Evolutionary conservation across 2,113 vertebrate species (phyloP).

Genomic region (Rhombomys opimus): DNA sequence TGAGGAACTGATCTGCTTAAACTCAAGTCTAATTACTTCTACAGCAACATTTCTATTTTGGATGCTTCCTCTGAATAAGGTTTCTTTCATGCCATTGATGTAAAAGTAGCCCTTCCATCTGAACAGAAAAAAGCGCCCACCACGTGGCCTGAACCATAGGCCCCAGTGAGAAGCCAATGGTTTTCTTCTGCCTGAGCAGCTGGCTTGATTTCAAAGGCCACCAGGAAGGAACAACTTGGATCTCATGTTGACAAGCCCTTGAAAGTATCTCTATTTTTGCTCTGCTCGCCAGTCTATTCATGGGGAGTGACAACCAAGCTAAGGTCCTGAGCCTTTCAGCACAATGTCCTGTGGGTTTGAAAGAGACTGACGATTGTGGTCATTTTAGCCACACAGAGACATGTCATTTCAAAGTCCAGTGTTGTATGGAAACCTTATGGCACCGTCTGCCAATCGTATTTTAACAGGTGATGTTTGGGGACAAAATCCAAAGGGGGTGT

Average conservation of each 20-base stretch:
- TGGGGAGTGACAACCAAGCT: neutral
- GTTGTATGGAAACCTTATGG: neutral
- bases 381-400: neutral
- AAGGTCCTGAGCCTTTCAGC: neutral
- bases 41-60: conserved; percentile 84
- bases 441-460: neutral
- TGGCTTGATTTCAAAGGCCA: conserved; percentile 79
- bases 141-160: neutral
- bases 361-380: neutral
- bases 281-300: neutral
- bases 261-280: conserved; percentile 35
- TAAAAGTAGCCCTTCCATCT: conserved; percentile 9
- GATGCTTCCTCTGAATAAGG: conserved; percentile 76
- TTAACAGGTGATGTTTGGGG: neutral
- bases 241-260: conserved; percentile 60
- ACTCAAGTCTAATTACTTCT: conserved; percentile 86
- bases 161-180: conserved; percentile 73
- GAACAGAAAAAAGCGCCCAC: conserved; percentile 32
- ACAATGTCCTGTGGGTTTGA: neutral
- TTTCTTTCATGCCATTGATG: conserved; percentile 65
- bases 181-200: conserved; percentile 72
- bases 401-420: neutral
- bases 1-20: conserved; percentile 84
- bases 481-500: neutral
- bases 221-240: conserved; percentile 65